Evolutionary conservation across 1,140 invertebrate species (phyloP).

Genomic region (Zaprionus nigranus): DNA sequence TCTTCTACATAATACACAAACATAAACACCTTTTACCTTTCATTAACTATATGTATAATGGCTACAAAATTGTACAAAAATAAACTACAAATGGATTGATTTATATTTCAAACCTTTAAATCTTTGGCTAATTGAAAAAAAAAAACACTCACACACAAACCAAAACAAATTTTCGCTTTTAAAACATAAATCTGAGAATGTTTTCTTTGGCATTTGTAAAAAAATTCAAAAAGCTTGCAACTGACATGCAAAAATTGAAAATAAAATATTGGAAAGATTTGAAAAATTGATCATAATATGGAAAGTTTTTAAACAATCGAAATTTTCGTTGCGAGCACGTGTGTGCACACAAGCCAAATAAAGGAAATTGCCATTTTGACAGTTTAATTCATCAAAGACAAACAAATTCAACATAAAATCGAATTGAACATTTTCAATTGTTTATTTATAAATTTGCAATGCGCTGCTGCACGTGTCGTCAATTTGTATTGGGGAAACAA

Average conservation of each 20-base stretch:
- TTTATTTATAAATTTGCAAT: slow-evolving; percentile 48
- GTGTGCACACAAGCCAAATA: slow-evolving; percentile 28
- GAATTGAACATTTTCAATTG: slow-evolving; percentile 42
- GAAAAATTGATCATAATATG: slow-evolving; percentile 62
- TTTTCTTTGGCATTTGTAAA: slow-evolving; percentile 68
- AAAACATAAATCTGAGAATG: slow-evolving; percentile 51
- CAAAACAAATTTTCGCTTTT: slow-evolving; percentile 1
- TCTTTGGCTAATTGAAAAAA: slow-evolving; percentile 61
- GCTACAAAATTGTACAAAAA: slow-evolving; percentile 10
- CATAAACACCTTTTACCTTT: slow-evolving; percentile 7
- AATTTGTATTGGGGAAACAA: slow-evolving; percentile 38
- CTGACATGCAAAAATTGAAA: slow-evolving; percentile 25
- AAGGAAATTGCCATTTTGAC: slow-evolving; percentile 32
- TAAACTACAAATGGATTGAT: slow-evolving; percentile 54
- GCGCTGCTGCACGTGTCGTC: slow-evolving; percentile 41
- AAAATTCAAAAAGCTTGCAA: slow-evolving; percentile 54
- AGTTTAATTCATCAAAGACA: slow-evolving; percentile 26
- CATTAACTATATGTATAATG: slow-evolving; percentile 15
- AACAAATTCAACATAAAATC: slow-evolving; percentile 10
- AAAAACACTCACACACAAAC: slow-evolving; percentile 45
- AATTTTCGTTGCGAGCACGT: slow-evolving; percentile 11
- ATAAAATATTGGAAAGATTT: slow-evolving; percentile 20
- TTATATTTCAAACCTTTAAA: slow-evolving; percentile 39
- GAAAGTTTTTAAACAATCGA: slow-evolving; percentile 44
- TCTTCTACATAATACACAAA: slow-evolving; percentile 31